Evolutionary conservation across 2,797 vertebrate genomes (phyloP), one percentile per base, ranked within the genome.

Genomic region (Parambassis ranga): DNA sequence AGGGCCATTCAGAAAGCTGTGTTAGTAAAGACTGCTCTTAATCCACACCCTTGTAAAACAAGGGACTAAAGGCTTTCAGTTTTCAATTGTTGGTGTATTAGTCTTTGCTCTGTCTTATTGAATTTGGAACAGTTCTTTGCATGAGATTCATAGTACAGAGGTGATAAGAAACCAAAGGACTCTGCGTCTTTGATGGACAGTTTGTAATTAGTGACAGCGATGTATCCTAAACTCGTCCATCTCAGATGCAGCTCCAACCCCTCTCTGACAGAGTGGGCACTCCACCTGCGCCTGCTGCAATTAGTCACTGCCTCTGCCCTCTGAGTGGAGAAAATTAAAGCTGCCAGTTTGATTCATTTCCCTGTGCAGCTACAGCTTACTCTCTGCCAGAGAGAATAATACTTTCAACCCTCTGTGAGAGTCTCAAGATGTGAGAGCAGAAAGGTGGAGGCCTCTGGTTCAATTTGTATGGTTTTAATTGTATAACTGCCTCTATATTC

Each of bases 311-410:
- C 33, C 35, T 31, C 59, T 53, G 69, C 52, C 49, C 51, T 74
- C 51, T 76, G 70, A 51, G 38, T 15, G 42, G 31, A 61, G 60
- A 69, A 83, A 76, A 82, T 80, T 65, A 62, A 80, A 74, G 38
- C 56, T 82, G 48, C 36, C 52, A 6, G 10, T 61, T 57, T 79
- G 67, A 86, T 81, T 65, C 26, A 75, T 82, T 33, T 65, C 24
- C 24, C 22, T 22, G 23, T 63, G 51, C 43, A 56, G 52, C 71
- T 36, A 62, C 38, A 57, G 41, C n/a, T n/a, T n/a, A n/a, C n/a
- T n/a, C n/a, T 62, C 37, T 41, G 39, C 32, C 2, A 39, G 38
- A 47, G 19, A 39, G 20, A 62, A 47, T 61, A 65, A 70, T 65
- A 51, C n/a, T n/a, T 57, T 38, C 42, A 20, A 26, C 1, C 14